Conservation (phyloP, 2,888 invertebrate species). For the Drosophila nr. fundita region DNA sequence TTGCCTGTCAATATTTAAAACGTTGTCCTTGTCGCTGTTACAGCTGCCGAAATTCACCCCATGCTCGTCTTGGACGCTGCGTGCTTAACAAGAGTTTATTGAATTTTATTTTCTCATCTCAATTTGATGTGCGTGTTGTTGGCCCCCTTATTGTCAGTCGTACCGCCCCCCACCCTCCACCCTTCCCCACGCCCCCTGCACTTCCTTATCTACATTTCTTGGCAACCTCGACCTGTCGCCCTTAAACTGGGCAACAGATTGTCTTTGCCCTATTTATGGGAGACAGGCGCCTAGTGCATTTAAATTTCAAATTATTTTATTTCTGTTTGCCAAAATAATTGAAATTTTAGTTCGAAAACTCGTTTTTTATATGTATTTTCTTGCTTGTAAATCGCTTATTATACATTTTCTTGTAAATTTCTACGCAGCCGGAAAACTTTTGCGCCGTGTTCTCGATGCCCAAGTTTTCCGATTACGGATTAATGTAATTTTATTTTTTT, state of each 20-base stretch:
- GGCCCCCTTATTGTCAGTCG: constrained; percentile 6
- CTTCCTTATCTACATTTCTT: constrained; percentile 25
- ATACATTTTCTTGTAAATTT: constrained; percentile 66
- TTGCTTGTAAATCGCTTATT: constrained; percentile 78
- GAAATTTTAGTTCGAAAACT: constrained; percentile 78
- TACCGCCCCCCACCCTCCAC: background rate
- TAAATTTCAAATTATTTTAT: constrained; percentile 79
- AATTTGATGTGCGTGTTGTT: constrained; percentile 71
- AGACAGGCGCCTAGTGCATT: constrained; percentile 58
- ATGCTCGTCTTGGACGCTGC: constrained; percentile 45
- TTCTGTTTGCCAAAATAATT: constrained; percentile 68
- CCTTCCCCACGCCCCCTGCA: background rate
- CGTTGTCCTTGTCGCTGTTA: constrained; percentile 70
- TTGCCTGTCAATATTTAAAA: constrained; percentile 76
- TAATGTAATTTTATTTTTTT: constrained; percentile 76
- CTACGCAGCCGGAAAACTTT: constrained; percentile 59
- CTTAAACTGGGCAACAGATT: constrained; percentile 66
- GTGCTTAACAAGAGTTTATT: constrained; percentile 81
- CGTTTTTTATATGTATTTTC: constrained; percentile 45
- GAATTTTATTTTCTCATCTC: constrained; percentile 80
- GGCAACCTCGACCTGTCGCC: constrained; percentile 33
- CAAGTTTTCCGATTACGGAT: constrained; percentile 82
- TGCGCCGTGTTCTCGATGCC: constrained; percentile 47
- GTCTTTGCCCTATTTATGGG: constrained; percentile 53
- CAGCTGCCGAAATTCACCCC: constrained; percentile 47